phyloP scores from a whole-genome alignment of 2,113 vertebrate species.

The Neogobius melanostomus region DNA sequence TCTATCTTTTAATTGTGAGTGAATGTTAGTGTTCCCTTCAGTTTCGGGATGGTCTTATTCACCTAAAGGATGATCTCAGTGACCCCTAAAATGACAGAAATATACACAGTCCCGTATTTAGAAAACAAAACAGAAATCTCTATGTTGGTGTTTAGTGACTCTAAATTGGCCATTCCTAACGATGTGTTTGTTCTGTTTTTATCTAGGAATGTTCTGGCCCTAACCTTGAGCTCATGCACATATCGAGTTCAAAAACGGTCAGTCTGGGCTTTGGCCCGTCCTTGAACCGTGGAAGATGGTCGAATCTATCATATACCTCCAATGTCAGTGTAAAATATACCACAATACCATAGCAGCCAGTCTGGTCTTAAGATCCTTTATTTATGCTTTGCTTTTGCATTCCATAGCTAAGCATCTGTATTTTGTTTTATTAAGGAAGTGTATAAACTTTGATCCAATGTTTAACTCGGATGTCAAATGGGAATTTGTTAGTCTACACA shows the following conservation, averaged over 20 bases:
- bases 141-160: no score
- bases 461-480: no score
- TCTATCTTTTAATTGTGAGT: no score
- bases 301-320: neutral
- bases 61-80: neutral
- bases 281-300: constrained; percentile 1
- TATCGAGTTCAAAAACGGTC: constrained; percentile 3
- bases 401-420: no score
- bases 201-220: neutral
- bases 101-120: neutral
- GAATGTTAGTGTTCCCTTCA: no score
- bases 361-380: no score
- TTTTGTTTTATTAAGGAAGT: no score
- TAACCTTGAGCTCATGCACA: constrained; percentile 1
- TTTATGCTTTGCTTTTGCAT: no score
- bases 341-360: neutral
- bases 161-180: neutral
- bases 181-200: neutral
- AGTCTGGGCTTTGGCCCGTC: neutral
- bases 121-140: neutral
- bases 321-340: neutral
- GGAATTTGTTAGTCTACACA: no score
- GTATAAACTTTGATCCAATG: no score
- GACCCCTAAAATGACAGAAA: neutral
- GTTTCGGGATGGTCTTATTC: neutral